Evolutionary conservation across 37 sponge, comb jelly and placozoan genomes (phyloP).

Genomic region (Aplysina aerophoba): DNA sequence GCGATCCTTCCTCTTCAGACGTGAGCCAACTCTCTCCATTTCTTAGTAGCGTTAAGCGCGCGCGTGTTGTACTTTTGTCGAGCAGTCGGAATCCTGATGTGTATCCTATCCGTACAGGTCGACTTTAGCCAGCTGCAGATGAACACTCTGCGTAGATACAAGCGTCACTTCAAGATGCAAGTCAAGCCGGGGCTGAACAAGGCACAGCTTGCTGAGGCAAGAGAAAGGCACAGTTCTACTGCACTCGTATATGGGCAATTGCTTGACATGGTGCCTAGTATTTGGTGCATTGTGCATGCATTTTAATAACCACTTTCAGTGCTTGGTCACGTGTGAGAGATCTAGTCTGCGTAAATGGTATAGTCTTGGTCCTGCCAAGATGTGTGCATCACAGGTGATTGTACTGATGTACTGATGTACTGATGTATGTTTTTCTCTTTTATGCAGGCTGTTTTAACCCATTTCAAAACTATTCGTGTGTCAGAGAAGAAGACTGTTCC

Average conservation of each 20-base stretch:
- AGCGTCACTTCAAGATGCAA: constrained; percentile 87
- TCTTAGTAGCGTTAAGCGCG: not conserved
- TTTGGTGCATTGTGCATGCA: not conserved
- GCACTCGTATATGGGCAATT: no score
- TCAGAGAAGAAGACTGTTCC: constrained; percentile 84
- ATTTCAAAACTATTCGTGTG: constrained; percentile 80
- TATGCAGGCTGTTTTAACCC: constrained; percentile 72
- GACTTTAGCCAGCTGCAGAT: constrained; percentile 89
- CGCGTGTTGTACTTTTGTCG: not conserved
- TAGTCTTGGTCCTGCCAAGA: no score
- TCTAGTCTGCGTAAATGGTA: not conserved
- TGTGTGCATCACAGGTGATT: no score
- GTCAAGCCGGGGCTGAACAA: constrained; percentile 87
- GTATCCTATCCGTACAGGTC: constrained; percentile 48
- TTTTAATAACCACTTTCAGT: not conserved
- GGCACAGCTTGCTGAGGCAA: constrained; percentile 89
- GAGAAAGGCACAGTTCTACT: not conserved
- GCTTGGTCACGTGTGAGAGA: not conserved
- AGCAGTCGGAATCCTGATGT: not conserved
- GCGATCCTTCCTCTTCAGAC: constrained; percentile 35
- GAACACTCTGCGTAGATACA: constrained; percentile 90
- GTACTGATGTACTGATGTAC: no score
- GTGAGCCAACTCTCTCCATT: not conserved
- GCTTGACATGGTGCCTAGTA: no score
- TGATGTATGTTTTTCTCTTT: not conserved